These are phyloP conservation scores for Adineta ricciae DNA, from an alignment of 2,888 invertebrate species.

Conservation along the genomic window DNA sequence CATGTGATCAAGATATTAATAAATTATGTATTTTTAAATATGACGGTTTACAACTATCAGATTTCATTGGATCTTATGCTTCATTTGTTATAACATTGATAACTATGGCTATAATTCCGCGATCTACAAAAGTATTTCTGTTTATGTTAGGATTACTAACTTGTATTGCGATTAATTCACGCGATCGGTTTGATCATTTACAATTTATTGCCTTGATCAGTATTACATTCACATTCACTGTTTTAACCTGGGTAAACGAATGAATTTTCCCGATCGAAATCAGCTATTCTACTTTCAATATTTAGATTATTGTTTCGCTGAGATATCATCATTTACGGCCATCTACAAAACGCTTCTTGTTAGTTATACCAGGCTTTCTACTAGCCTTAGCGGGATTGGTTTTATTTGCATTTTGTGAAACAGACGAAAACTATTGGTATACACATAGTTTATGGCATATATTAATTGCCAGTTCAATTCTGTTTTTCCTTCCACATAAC, in stretches of 20 bases:
- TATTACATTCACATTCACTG: conserved; percentile 26
- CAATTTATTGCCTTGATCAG: conserved; percentile 26
- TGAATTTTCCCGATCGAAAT: not conserved
- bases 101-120: conserved; percentile 26
- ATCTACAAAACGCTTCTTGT: not conserved
- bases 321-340: not conserved
- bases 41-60: conserved; percentile 31
- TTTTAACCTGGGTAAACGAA: conserved; percentile 25
- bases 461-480: conserved; percentile 65
- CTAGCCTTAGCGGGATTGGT: conserved; percentile 64
- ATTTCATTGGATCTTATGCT: conserved; percentile 32
- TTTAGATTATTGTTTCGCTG: not conserved
- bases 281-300: not conserved
- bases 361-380: conserved; percentile 56
- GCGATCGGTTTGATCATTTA: conserved; percentile 29
- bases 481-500: conserved; percentile 62
- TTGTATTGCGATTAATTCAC: conserved; percentile 25
- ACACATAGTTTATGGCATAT: conserved; percentile 71
- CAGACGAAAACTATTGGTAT: conserved; percentile 73
- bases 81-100: conserved; percentile 31
- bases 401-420: conserved; percentile 75
- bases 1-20: conserved; percentile 33
- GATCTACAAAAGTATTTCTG: conserved; percentile 26
- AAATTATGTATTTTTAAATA: conserved; percentile 33
- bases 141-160: conserved; percentile 30